phyloP scores from a whole-genome alignment of 2,797 vertebrate genomes.

The Squalus acanthias region DNA sequence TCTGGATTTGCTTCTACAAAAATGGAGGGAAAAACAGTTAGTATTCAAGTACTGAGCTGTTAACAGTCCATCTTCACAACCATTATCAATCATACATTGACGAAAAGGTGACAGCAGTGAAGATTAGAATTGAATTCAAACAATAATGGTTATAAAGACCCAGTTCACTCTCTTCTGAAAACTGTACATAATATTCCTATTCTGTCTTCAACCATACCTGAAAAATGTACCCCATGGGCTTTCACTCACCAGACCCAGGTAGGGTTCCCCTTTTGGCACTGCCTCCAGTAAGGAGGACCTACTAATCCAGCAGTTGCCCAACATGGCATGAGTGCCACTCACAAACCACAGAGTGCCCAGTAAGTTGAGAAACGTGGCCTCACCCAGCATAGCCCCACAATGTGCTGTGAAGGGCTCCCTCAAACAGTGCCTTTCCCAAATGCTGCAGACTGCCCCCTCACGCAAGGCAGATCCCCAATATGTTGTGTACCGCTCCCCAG shows the following conservation, averaged over 20 bases:
- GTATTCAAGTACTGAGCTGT: constrained; percentile 29
- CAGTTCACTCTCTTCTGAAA: not conserved
- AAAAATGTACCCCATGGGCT: not conserved
- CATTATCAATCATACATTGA: not conserved
- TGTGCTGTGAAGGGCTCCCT: not conserved
- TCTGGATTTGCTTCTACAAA: constrained; percentile 96
- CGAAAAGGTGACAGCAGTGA: not conserved
- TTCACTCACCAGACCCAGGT: not conserved
- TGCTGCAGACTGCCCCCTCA: not conserved
- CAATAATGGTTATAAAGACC: not conserved
- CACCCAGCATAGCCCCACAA: not conserved
- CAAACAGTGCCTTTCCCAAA: too few relatives aligned
- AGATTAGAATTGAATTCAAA: not conserved
- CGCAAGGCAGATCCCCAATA: not conserved
- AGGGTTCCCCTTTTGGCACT: not conserved
- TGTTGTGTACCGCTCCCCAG: not conserved
- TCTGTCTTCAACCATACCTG: not conserved
- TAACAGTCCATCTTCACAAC: constrained; percentile 39
- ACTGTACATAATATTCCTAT: not conserved
- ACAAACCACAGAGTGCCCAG: not conserved
- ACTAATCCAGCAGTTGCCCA: not conserved
- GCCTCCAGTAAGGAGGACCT: not conserved
- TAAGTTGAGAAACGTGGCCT: not conserved
- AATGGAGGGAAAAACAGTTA: constrained; percentile 41
- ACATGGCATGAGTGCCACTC: not conserved